These are phyloP conservation scores for Myrmophylax atrothorax DNA, from an alignment of 2,113 vertebrate species.

Conservation along the genomic window DNA sequence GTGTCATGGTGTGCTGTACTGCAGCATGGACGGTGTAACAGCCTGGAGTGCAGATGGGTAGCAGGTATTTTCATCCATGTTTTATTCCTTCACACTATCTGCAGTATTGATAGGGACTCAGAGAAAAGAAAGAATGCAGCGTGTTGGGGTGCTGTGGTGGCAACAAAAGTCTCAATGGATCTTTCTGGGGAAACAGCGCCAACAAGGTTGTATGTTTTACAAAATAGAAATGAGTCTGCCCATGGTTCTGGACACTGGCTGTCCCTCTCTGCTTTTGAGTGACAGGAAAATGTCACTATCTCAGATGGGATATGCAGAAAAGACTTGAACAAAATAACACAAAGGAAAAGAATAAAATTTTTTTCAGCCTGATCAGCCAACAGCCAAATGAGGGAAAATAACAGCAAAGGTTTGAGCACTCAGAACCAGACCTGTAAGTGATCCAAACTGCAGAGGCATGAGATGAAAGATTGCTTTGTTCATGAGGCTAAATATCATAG, in stretches of 20 bases:
- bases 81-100: not conserved
- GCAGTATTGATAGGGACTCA: not conserved
- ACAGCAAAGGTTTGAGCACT: not conserved
- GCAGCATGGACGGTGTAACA: not conserved
- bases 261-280: not conserved
- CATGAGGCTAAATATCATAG: not conserved
- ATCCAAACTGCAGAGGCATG: not conserved
- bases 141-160: not conserved
- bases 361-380: not conserved
- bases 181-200: not conserved
- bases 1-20: not conserved
- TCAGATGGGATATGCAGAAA: not conserved
- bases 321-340: not conserved
- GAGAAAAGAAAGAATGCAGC: not conserved
- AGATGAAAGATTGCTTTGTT: not conserved
- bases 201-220: not conserved
- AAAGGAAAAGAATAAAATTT: not conserved
- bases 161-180: rapidly evolving
- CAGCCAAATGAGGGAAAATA: not conserved
- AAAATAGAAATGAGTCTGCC: not conserved
- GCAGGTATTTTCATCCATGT: not conserved
- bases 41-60: not conserved
- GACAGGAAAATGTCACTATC: not conserved
- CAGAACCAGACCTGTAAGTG: not conserved
- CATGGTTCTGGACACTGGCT: not conserved